A percentile compares a stretch with the other conserved stretches of the same genome.
Conservation (phyloP, 1,140 invertebrate genomes). For the Nebria ingens region DNA sequence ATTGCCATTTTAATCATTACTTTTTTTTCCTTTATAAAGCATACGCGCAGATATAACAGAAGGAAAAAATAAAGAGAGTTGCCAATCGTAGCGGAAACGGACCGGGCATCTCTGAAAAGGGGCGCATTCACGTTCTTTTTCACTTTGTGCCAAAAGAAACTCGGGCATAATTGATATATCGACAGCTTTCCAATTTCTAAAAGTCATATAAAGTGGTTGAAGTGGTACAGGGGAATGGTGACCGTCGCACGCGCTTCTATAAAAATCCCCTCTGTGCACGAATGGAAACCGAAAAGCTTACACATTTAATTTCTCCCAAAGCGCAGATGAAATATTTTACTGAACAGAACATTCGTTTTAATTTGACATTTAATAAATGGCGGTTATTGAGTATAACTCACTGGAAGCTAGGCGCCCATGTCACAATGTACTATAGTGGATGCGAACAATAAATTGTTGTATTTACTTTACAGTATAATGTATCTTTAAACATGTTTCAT, state of each 20-base stretch:
- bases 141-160: background rate
- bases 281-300: background rate
- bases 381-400: constrained; percentile 7
- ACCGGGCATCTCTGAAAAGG: background rate
- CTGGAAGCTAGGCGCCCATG: background rate
- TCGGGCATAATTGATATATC: constrained; percentile 3
- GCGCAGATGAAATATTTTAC: constrained; percentile 8
- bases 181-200: constrained; percentile 5
- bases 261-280: background rate
- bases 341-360: constrained; percentile 3
- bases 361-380: constrained; percentile 9
- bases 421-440: constrained; percentile 1
- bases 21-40: too few species aligned
- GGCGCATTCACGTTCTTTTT: background rate
- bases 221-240: background rate
- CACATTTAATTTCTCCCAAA: constrained; percentile 5
- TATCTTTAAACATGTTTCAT: too few species aligned
- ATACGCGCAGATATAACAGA: too few species aligned
- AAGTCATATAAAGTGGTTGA: constrained; percentile 4
- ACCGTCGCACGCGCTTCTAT: background rate
- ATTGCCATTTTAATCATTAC: too few species aligned
- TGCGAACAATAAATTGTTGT: too few species aligned
- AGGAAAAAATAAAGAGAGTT: too few species aligned
- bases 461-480: too few species aligned
- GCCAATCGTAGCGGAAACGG: too few species aligned